Evolutionary conservation across 1,140 invertebrate species (phyloP).

Genomic region (Heterodera carotae): DNA sequence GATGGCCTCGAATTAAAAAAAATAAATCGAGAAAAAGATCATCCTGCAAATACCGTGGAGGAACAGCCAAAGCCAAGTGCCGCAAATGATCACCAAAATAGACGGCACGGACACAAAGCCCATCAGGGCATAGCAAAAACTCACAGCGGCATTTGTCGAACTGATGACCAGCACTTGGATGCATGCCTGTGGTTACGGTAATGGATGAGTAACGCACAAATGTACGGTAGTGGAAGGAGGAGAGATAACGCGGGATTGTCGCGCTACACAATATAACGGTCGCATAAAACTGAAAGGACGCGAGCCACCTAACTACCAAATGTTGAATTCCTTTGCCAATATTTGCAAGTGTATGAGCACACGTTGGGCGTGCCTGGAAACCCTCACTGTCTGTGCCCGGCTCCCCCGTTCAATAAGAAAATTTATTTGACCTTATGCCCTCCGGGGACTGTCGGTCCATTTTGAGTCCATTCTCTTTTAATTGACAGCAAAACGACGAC

Average conservation of each 20-base stretch:
- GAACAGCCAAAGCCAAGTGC: background rate
- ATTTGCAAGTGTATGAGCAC: too few species aligned
- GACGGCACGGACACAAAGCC: background rate
- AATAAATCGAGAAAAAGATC: too few species aligned
- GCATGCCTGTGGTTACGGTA: background rate
- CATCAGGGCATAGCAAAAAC: slow-evolving; percentile 12
- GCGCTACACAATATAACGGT: too few species aligned
- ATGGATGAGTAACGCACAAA: too few species aligned
- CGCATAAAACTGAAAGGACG: too few species aligned
- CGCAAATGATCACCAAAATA: background rate
- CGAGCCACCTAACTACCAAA: too few species aligned
- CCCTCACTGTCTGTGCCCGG: too few species aligned
- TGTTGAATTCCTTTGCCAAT: too few species aligned
- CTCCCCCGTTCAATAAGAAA: too few species aligned
- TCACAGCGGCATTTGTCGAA: background rate
- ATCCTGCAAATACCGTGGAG: background rate
- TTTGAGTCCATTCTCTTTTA: background rate
- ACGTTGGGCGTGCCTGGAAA: too few species aligned
- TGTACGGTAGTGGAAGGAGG: too few species aligned
- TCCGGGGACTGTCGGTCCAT: background rate
- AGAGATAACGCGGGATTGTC: too few species aligned
- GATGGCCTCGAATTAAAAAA: background rate
- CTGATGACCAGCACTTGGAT: background rate
- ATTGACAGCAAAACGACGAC: background rate
- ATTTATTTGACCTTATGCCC: background rate